A percentile compares a stretch with the other conserved stretches of the same genome.
phyloP scores from a whole-genome alignment of 2,888 invertebrate species.

The Synanthedon myopaeformis region DNA sequence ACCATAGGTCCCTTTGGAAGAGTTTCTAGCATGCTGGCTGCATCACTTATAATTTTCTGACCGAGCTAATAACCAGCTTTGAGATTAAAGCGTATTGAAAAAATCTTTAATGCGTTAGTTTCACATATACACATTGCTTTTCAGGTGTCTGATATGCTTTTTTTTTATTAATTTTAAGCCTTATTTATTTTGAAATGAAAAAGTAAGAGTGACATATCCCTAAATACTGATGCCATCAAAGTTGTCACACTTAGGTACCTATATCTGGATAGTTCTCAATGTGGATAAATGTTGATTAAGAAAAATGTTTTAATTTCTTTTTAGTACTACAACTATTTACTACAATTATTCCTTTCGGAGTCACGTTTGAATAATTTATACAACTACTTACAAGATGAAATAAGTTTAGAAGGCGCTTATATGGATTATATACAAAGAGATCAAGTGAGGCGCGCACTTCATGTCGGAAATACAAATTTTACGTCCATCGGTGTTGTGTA shows the following conservation, averaged over 20 bases:
- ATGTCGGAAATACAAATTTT: conserved; percentile 65
- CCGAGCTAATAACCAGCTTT: no score
- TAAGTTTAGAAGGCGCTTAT: conserved; percentile 44
- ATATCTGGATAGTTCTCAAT: conserved; percentile 3
- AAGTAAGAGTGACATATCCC: no score
- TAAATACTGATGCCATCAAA: no score
- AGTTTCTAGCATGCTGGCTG: no score
- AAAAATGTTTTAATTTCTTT: conserved; percentile 11
- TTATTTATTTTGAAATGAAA: no score
- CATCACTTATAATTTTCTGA: no score
- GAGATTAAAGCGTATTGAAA: no score
- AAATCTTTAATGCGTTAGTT: no score
- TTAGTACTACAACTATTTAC: conserved; percentile 63
- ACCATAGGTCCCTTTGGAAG: no score
- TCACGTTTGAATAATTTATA: conserved; percentile 59
- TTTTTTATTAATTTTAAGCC: no score
- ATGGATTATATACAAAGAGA: conserved; percentile 52
- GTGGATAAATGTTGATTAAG: background rate
- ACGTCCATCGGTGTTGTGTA: conserved; percentile 64
- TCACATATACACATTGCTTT: no score
- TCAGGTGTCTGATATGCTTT: no score
- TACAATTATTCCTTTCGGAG: conserved; percentile 49
- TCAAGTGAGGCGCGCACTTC: conserved; percentile 57
- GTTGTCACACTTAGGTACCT: background rate
- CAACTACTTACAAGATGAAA: conserved; percentile 58